Conservation (phyloP, 2,113 vertebrate genomes). For the Protobothrops mucrosquamatus region DNA sequence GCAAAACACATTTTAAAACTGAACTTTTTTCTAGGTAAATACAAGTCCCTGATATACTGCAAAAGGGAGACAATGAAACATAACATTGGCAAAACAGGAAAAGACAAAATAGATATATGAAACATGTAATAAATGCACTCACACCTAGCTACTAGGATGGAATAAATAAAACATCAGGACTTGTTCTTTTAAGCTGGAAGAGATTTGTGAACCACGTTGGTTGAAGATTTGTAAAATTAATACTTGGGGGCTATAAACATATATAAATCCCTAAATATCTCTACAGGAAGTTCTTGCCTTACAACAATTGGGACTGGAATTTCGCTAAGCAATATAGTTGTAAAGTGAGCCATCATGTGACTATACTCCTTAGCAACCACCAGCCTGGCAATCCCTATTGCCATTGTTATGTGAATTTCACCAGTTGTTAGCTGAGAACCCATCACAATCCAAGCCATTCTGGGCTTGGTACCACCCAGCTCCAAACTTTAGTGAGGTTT, state of each 20-base stretch:
- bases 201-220: not conserved
- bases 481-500: not conserved
- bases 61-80: not conserved
- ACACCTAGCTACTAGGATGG: not conserved
- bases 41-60: not conserved
- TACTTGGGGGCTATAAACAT: not conserved
- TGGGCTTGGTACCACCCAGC: not conserved
- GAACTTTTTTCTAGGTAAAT: not conserved
- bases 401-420: not conserved
- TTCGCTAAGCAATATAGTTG: not conserved
- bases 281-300: not conserved
- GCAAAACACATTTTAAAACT: not conserved
- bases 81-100: not conserved
- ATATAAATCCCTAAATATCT: conserved; percentile 1
- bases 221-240: not conserved
- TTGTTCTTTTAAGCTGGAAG: not conserved
- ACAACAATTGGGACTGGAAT: not conserved
- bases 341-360: not conserved
- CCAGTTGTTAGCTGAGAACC: not conserved
- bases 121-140: not conserved
- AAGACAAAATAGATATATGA: not conserved
- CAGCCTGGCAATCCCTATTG: not conserved
- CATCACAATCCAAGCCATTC: not conserved
- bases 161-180: not conserved
- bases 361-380: not conserved